phyloP scores from a whole-genome alignment of 2,888 invertebrate genomes.

The Pilophorus perplexus region DNA sequence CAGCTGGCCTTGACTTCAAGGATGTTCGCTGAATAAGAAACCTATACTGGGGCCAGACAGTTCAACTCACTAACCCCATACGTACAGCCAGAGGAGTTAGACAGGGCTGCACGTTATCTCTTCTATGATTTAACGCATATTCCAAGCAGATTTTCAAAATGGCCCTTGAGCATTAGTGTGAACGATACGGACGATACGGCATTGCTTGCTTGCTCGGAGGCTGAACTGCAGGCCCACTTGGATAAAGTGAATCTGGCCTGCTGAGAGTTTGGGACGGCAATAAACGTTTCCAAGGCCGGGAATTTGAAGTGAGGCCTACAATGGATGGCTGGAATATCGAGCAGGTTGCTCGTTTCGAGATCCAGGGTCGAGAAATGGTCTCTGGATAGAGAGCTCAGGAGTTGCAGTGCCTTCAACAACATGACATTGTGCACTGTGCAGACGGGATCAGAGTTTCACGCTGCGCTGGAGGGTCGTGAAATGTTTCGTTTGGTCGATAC shows the following conservation, averaged over 20 bases:
- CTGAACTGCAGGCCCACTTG: conserved; percentile 3
- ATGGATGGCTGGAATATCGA: not conserved
- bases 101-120: too few relatives aligned
- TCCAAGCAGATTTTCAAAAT: not conserved
- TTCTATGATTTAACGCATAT: not conserved
- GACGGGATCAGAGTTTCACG: not conserved
- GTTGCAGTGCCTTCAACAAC: too few relatives aligned
- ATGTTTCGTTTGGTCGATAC: not conserved
- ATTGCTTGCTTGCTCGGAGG: not conserved
- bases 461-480: not conserved
- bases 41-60: conserved; percentile 7
- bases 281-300: too few relatives aligned
- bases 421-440: too few relatives aligned
- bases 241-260: not conserved
- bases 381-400: too few relatives aligned
- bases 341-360: too few relatives aligned
- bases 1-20: not conserved
- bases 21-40: conserved; percentile 1
- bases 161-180: not conserved
- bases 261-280: too few relatives aligned
- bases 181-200: not conserved
- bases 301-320: too few relatives aligned
- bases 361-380: too few relatives aligned
- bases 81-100: not conserved
- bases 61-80: not conserved